Base-by-base conservation (phyloP, 2,113 vertebrate species). In the Callaeas wilsoni region DNA sequence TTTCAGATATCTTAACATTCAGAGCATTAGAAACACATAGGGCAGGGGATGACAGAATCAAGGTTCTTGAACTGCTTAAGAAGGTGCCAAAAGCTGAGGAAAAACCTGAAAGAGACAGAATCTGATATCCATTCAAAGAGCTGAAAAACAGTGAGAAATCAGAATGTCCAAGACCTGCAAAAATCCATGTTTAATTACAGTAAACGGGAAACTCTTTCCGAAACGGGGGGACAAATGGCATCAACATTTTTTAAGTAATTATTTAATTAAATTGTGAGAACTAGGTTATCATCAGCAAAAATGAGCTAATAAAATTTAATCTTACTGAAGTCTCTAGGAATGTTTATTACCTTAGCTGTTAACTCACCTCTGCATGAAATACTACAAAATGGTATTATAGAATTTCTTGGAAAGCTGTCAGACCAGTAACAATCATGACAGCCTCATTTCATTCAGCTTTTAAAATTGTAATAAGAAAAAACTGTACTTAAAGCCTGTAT, bases 391-490 rank as follows among this genome's bases (percentile, higher is more conserved):
- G 23, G 4, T 76, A 64, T 41, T 71, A 70, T 0, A 87, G 37
- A 87, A 89, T 46, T 69, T 80, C n/a, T 76, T 74, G 50, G 56
- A 93, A 94, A 95, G 44, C 57, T 71, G 73, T 93, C 73, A 86
- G 69, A 92, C 4, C 17, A 89, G 37, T n/a, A 94, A 68, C 22
- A 64, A 73, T 32, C 14, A 17, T 0, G 16, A 80, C 2, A 74
- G 55, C 12, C 26, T 84, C 22, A 26, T 35, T 74, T 7, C 1
- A 77, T 44, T 52, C 44, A 53, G n/a, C 7, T 47, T 67, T 91
- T 91, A 79, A 16, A 93, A 71, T 9, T 79, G 52, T 18, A 88
- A 6, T 27, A 46, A 41, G 25, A 59, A 90, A 71, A 92, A 74
- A 23, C 0, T 55, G 30, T 37, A 69, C 11, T 79, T 83, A 89